These are phyloP conservation scores for Pungitius pungitius DNA, from an alignment of 2,113 vertebrate species.

Conservation along the genomic window DNA sequence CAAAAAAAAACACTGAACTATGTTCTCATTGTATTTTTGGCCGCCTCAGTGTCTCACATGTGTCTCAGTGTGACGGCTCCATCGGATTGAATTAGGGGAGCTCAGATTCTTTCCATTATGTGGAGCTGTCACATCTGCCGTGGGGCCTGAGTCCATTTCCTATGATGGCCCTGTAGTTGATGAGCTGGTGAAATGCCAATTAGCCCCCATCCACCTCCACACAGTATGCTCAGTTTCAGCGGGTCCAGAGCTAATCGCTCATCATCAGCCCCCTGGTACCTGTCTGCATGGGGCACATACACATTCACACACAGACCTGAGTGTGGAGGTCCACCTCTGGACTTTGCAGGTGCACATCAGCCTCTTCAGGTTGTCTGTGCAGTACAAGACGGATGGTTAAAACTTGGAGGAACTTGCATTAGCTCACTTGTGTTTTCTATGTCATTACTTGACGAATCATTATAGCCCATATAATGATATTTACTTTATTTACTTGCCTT, in stretches of 20 bases:
- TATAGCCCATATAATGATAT: background rate
- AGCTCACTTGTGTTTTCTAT: background rate
- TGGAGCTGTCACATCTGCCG: constrained; percentile 3
- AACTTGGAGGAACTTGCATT: background rate
- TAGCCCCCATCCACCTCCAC: constrained; percentile 42
- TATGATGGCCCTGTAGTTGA: constrained; percentile 43
- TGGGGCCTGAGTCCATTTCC: constrained; percentile 24
- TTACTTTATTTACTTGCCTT: no score
- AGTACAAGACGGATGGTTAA: background rate
- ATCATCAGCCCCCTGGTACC: constrained; percentile 33
- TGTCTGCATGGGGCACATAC: constrained; percentile 12
- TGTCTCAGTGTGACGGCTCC: background rate
- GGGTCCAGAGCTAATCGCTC: constrained; percentile 49
- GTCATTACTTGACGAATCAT: background rate
- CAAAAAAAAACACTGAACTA: background rate
- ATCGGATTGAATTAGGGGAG: background rate
- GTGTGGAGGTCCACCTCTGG: background rate
- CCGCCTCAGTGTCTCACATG: background rate
- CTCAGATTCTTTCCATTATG: background rate
- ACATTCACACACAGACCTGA: background rate
- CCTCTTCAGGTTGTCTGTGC: background rate
- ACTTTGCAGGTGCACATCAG: background rate
- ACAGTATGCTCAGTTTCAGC: constrained; percentile 6
- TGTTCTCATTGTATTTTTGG: background rate
- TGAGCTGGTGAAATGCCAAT: constrained; percentile 55